Base-by-base conservation (phyloP, 35 echinoderm and acorn worm species). In the Stichopus chloronotus region DNA sequence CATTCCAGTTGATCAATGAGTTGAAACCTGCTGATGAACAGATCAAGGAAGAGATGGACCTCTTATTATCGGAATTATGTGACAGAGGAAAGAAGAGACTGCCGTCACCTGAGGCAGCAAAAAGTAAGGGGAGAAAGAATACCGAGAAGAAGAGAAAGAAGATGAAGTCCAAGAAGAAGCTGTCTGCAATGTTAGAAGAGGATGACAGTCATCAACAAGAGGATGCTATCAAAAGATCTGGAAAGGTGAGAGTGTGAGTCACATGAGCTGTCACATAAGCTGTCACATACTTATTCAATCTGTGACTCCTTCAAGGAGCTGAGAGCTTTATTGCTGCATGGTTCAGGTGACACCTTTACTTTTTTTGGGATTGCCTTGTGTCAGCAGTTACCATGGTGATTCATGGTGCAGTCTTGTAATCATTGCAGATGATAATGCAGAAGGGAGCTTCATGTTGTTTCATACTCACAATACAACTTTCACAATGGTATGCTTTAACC, bases 21-120 rank as follows among this genome's bases (percentile, higher is more conserved):
- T 56, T 98, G 54, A 82, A 98, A 92, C 94, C 96, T 6, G 59
- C 93, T 16, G 96, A 98, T 81, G 88, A 94, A 81, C 88, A 98
- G 57, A 63, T 98, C 3, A 83, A 84, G 92, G 92, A 58, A 74
- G 96, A 98, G 25, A 95, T 98, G 6, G 52, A 94, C 8, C 43
- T 52, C 13, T 25, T 95, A 13, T 56, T 98, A 52, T 57, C 43
- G 20, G 77, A 60, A 43, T 19, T 79, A 30, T 57, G n/a, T 23
- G 58, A 80, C 20, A 11, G 6, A 4, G 52, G 56, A 57, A 60
- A 93, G 43, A 82, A 76, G 54, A 24, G 54, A 30, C 7, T 16
- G 57, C 60, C 60, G 60, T 63, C 60, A 63, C 17, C 60, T 12
- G 9, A 9, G 17, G 9, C 60, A 63, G 30, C n/a, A 21, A 16